phyloP scores from a whole-genome alignment of 2,797 vertebrate species.

The Tragelaphus oryx region DNA sequence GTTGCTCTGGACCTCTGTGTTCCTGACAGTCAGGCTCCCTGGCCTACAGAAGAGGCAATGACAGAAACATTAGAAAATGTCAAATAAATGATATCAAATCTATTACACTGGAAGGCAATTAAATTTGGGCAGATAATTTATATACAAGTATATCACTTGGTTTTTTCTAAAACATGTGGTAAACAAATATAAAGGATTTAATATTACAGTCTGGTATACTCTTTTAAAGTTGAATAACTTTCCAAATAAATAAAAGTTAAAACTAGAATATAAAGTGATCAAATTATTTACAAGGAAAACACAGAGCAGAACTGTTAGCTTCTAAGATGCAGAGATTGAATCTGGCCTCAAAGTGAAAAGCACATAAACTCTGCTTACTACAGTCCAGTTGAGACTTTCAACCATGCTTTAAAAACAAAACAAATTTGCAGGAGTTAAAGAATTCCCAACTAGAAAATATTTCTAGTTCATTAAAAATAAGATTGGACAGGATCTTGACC shows the following conservation, averaged over 20 bases:
- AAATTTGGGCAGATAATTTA: neutral
- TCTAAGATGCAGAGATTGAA: neutral
- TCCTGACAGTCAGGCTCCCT: slow-evolving; percentile 52
- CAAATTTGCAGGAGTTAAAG: neutral
- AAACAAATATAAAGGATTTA: slow-evolving; percentile 38
- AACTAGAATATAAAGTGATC: neutral
- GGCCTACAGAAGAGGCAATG: slow-evolving; percentile 53
- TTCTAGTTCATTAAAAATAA: slow-evolving; percentile 25
- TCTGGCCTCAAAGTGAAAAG: neutral
- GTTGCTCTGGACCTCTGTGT: neutral
- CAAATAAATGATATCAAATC: neutral
- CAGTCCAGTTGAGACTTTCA: neutral
- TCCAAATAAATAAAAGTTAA: slow-evolving; percentile 31
- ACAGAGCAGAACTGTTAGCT: neutral
- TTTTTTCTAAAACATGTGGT: neutral
- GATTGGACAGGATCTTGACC: neutral
- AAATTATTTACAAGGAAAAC: slow-evolving; percentile 39
- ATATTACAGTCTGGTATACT: neutral
- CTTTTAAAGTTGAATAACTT: slow-evolving; percentile 19
- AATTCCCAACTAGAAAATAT: neutral
- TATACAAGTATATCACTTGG: neutral
- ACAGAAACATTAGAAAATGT: slow-evolving; percentile 35
- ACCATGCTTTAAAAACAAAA: neutral
- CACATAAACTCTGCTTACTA: neutral
- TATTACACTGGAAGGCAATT: neutral